Conservation (phyloP, 2,113 vertebrate species). For the Colinus virginianus region DNA sequence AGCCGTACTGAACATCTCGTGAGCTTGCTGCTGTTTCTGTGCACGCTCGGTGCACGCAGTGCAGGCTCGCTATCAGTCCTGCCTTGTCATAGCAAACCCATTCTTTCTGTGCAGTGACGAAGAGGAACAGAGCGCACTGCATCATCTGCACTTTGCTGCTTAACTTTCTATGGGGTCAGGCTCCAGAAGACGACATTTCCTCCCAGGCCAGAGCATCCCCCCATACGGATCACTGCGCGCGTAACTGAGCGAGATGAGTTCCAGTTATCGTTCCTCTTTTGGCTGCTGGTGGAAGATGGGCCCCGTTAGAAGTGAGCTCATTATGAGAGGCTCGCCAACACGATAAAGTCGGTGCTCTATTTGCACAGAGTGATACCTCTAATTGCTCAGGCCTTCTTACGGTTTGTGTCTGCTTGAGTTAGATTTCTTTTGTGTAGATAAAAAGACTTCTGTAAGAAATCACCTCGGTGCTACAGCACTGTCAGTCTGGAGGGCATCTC, state of each 20-base stretch:
- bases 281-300: conserved; percentile 9
- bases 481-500: conserved; percentile 78
- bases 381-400: conserved; percentile 74
- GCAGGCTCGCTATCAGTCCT: background rate
- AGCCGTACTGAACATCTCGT: background rate
- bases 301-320: conserved; percentile 58
- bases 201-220: background rate
- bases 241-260: background rate
- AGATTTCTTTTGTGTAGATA: conserved; percentile 76
- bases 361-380: conserved; percentile 70
- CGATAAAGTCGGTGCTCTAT: conserved; percentile 27
- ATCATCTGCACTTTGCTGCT: background rate
- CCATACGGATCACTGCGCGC: background rate
- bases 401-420: conserved; percentile 72
- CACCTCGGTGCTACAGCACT: conserved; percentile 61
- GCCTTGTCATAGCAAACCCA: background rate
- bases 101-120: too few species aligned
- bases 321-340: conserved; percentile 48
- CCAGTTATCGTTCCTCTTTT: background rate
- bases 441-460: conserved; percentile 71
- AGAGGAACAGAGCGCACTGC: background rate
- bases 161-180: rapidly evolving
- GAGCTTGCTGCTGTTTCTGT: background rate
- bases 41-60: background rate
- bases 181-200: background rate